Conservation (phyloP, 2,797 vertebrate genomes). For the Lagorchestes hirsutus region DNA sequence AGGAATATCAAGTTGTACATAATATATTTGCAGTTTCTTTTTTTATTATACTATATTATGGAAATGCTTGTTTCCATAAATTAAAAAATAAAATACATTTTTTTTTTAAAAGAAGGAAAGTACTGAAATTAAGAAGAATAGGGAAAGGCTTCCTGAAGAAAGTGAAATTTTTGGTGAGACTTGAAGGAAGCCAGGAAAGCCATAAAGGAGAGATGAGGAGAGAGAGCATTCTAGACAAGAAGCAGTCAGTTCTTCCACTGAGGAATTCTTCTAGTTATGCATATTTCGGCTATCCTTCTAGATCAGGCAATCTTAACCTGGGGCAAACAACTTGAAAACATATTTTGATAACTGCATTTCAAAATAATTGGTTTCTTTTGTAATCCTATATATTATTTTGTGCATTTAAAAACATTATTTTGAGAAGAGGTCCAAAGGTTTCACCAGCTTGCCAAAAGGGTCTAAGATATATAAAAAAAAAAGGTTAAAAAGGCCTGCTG, state of each 20-base stretch:
- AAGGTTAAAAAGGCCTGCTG: not conserved
- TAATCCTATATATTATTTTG: not conserved
- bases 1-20: not conserved
- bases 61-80: not conserved
- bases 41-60: not conserved
- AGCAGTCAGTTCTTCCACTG: not conserved
- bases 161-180: not conserved
- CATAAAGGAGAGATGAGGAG: not conserved
- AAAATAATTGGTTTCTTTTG: not conserved
- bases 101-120: not conserved
- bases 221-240: not conserved
- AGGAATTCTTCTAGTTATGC: not conserved
- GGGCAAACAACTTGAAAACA: not conserved
- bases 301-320: not conserved
- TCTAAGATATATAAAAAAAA: not conserved
- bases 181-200: not conserved
- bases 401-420: not conserved
- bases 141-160: not conserved
- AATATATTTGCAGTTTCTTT: not conserved
- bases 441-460: not conserved
- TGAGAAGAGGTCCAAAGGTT: not conserved
- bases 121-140: not conserved
- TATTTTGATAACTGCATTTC: not conserved
- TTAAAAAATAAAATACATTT: not conserved
- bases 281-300: not conserved